phyloP scores from a whole-genome alignment of 64 coral and sea anemone genomes.

The Montipora sp. region DNA sequence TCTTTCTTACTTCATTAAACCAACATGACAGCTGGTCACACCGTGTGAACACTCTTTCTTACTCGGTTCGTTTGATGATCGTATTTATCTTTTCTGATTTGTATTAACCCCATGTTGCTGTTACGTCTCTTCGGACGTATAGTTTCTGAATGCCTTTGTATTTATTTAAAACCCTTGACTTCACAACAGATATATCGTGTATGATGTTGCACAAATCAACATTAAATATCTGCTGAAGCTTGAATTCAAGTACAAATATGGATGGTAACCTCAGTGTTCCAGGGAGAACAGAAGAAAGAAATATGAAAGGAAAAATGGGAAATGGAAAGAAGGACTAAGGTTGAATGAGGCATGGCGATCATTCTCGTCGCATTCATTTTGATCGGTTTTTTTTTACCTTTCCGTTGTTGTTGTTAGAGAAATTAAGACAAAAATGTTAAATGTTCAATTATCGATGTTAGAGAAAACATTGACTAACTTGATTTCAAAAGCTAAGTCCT shows the following conservation, averaged over 20 bases:
- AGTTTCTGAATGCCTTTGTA: not conserved
- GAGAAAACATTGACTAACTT: no score
- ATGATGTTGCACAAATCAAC: conserved; percentile 96
- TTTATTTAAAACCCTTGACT: conserved; percentile 61
- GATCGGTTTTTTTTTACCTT: no score
- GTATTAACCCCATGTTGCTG: no score
- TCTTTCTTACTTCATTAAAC: no score
- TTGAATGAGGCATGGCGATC: not conserved
- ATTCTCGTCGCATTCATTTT: not conserved
- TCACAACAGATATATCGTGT: conserved; percentile 89
- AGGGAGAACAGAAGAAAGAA: not conserved
- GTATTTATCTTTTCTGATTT: no score
- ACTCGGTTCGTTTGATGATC: no score
- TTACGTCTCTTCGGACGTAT: not conserved
- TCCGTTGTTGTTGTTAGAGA: no score
- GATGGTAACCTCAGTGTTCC: conserved; percentile 47
- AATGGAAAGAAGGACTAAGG: not conserved
- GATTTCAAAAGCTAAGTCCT: no score
- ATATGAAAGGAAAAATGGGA: not conserved
- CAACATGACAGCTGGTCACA: no score
- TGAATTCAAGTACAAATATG: conserved; percentile 95
- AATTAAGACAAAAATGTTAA: no score
- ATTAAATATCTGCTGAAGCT: conserved; percentile 94
- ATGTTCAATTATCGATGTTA: no score
- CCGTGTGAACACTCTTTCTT: no score